These are phyloP conservation scores for Phenganax subtilis DNA, from an alignment of 92 coral and sea anemone genomes.

Conservation along the genomic window DNA sequence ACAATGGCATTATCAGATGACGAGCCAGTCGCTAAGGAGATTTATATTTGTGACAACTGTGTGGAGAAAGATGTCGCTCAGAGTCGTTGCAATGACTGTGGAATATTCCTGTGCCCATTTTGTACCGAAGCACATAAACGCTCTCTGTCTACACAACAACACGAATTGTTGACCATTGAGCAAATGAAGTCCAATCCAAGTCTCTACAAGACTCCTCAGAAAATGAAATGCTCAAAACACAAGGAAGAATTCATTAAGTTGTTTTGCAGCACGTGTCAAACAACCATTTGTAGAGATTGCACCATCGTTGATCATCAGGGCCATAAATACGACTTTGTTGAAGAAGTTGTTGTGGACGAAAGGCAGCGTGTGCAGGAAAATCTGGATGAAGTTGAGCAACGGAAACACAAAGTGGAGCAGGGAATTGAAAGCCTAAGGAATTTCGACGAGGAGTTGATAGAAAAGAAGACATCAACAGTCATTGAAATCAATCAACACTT, in stretches of 20 bases:
- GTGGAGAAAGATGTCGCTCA: conserved; percentile 47
- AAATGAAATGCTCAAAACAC: conserved; percentile 57
- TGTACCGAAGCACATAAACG: conserved; percentile 58
- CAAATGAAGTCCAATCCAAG: conserved; percentile 48
- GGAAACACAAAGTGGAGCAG: conserved; percentile 1
- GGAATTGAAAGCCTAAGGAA: conserved; percentile 20
- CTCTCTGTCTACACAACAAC: conserved; percentile 36
- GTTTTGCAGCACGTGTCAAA: conserved; percentile 57
- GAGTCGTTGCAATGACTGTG: conserved; percentile 53
- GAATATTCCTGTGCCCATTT: conserved; percentile 56
- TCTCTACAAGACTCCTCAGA: conserved; percentile 45
- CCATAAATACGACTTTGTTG: conserved; percentile 51
- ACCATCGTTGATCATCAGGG: conserved; percentile 56
- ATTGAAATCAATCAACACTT: conserved; percentile 41
- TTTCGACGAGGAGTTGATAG: conserved; percentile 32
- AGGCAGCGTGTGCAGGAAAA: conserved; percentile 20
- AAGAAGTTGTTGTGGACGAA: conserved; percentile 46
- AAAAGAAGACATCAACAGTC: conserved; percentile 4
- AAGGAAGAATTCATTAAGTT: conserved; percentile 53
- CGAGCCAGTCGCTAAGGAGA: neutral
- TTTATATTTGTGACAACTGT: conserved; percentile 54
- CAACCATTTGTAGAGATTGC: conserved; percentile 57
- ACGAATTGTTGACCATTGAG: conserved; percentile 51
- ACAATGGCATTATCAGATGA: conserved; percentile 30
- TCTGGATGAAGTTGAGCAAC: conserved; percentile 23